Evolutionary conservation across 2,888 invertebrate species (phyloP).

Genomic region (Drosophila neonasuta): DNA sequence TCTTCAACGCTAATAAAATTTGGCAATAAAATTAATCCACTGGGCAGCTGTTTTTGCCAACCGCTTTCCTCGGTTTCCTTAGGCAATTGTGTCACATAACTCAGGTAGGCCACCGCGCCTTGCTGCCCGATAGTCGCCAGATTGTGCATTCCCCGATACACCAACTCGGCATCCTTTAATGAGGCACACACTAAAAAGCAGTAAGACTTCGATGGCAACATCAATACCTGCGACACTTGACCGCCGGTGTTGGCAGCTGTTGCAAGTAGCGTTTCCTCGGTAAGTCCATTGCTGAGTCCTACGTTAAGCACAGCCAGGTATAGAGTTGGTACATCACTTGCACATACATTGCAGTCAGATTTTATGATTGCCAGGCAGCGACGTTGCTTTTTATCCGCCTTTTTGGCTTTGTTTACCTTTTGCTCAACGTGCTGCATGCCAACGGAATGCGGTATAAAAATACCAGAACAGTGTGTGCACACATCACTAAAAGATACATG

Average conservation of each 20-base stretch:
- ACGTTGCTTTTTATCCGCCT: constrained; percentile 82
- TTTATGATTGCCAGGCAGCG: constrained; percentile 82
- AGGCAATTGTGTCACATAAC: constrained; percentile 72
- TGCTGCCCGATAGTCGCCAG: constrained; percentile 84
- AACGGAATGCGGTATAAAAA: constrained; percentile 33
- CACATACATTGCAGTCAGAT: constrained; percentile 81
- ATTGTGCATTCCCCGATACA: constrained; percentile 86
- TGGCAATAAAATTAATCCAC: constrained; percentile 87
- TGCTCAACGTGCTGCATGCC: constrained; percentile 55
- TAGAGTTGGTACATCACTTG: constrained; percentile 79
- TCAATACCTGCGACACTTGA: constrained; percentile 85
- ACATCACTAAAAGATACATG: background rate
- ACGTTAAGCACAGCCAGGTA: constrained; percentile 89
- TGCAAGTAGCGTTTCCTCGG: constrained; percentile 85
- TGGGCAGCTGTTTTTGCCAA: constrained; percentile 83
- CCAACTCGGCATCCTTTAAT: constrained; percentile 83
- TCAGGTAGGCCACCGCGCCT: constrained; percentile 85
- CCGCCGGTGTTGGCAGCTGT: constrained; percentile 84
- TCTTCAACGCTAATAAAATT: constrained; percentile 88
- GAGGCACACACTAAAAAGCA: constrained; percentile 87
- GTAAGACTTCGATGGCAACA: constrained; percentile 91
- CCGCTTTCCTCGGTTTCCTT: constrained; percentile 48
- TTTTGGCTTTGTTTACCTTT: constrained; percentile 71
- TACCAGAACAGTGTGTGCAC: constrained; percentile 40
- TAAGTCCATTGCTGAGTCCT: constrained; percentile 91